Base-by-base conservation (phyloP, 2,113 vertebrate genomes). In the Prietella phreatophila region DNA sequence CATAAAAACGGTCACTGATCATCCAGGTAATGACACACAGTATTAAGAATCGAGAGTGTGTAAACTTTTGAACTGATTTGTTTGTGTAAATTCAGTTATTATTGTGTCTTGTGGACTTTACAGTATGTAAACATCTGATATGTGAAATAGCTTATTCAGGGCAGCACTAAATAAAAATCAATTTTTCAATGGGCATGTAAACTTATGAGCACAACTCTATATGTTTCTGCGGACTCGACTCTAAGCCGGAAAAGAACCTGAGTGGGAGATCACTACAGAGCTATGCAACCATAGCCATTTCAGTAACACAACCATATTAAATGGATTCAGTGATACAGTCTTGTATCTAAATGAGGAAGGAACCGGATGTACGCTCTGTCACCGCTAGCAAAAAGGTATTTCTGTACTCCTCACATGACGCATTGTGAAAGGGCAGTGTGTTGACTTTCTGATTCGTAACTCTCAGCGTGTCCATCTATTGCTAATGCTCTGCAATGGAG, bases 401-500 rank as follows among this genome's bases (percentile, higher is more conserved):
- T 50, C 61, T 30, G 6, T 42, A 17, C 50, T 65, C 22, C 14
- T 5, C 39, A 84, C 17, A 58, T 30, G 25, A 84, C 22, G 22
- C 39, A 84, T 10, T 71, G 5, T 22, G 17, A 55, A 84, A 71
- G 15, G 39, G 58, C 17, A 33, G 58, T 25, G 61, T 56, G 61
- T 27, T 69, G 13, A 5, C 11, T 69, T 76, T 53, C 36, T 33
- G 53, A 78, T 55, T 58, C 11, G 14, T 47, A 61, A 58, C 73
- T 85, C 7, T 65, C 50, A 81, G 86, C 55, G 7, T 83, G 79
- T 83, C 42, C 27, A 17, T 82, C 84, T 56, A 7, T 55, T 58
- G 19, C 22, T 79, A 86, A 65, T 75, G 22, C 33, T 53, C 71
- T 30, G n/a, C 69, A 76, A 25, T 83, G 19, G 9, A 58, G 50